These are phyloP conservation scores for Sinocyclocheilus grahami DNA, from an alignment of 2,113 vertebrate genomes.

Conservation along the genomic window DNA sequence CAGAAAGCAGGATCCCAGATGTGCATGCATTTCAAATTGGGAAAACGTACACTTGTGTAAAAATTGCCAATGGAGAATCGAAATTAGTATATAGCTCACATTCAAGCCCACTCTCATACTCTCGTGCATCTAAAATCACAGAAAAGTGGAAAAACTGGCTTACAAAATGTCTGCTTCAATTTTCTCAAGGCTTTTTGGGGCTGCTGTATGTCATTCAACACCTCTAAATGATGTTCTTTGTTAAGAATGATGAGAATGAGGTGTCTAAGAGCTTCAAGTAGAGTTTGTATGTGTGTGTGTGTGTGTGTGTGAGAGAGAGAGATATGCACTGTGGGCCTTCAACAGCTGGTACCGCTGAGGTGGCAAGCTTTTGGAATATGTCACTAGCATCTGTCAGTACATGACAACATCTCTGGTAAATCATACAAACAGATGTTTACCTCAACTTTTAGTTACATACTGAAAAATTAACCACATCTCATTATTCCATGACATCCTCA, in stretches of 20 bases:
- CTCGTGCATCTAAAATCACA: not conserved
- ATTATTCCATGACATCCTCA: not conserved
- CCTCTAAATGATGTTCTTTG: constrained; percentile 69
- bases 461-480: not conserved
- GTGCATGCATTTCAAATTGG: not conserved
- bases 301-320: not conserved
- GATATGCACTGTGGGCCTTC: not conserved
- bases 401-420: constrained; percentile 29
- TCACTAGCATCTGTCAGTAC: constrained; percentile 9
- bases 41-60: not conserved
- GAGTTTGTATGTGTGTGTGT: not conserved
- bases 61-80: not conserved
- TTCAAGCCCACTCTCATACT: constrained; percentile 36
- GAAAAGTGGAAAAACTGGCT: not conserved
- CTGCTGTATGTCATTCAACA: constrained; percentile 76
- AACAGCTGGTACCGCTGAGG: constrained; percentile 30
- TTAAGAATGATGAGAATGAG: constrained; percentile 21
- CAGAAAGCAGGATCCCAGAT: not conserved
- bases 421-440: constrained; percentile 3
- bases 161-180: constrained; percentile 12
- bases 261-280: constrained; percentile 2
- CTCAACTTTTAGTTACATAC: not conserved
- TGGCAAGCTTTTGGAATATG: constrained; percentile 15
- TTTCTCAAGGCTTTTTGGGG: constrained; percentile 65
- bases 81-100: not conserved